A percentile compares a stretch with the other conserved stretches of the same genome.
Evolutionary conservation across 2,797 vertebrate species (phyloP).

Genomic region (Pseudomugil gertrudae): DNA sequence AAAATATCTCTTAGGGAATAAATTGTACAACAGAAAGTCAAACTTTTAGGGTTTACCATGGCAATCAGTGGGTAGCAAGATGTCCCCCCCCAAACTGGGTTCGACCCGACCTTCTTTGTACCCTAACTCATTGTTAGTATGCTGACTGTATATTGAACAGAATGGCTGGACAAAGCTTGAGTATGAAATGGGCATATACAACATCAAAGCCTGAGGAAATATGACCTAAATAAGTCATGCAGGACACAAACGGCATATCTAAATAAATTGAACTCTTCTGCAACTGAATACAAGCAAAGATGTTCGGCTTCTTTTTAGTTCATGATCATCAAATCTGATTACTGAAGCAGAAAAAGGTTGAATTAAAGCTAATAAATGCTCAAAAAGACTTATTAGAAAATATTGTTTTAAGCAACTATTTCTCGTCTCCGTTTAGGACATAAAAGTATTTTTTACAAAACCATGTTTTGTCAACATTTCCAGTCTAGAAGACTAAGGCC

Average conservation of each 20-base stretch:
- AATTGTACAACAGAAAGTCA: slow-evolving; percentile 26
- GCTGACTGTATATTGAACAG: slow-evolving; percentile 27
- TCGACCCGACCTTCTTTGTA: slow-evolving; percentile 37
- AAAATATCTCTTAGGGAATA: slow-evolving; percentile 44
- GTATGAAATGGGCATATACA: slow-evolving; percentile 22
- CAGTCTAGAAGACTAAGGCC: too few relatives aligned
- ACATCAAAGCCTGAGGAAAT: slow-evolving; percentile 50
- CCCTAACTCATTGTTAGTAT: slow-evolving; percentile 23
- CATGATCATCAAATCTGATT: neutral
- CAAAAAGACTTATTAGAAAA: neutral
- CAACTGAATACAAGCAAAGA: neutral
- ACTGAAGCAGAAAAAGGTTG: neutral
- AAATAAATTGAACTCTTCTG: slow-evolving; percentile 24
- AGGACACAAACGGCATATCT: slow-evolving; percentile 39
- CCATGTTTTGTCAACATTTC: slow-evolving; percentile 1
- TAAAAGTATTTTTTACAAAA: too few relatives aligned
- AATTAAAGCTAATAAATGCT: neutral
- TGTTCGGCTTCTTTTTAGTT: slow-evolving; percentile 1
- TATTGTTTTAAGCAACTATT: neutral
- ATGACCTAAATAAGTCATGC: slow-evolving; percentile 31
- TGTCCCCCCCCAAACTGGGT: slow-evolving; percentile 14
- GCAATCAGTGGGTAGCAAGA: slow-evolving; percentile 27
- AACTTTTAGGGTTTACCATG: slow-evolving; percentile 37
- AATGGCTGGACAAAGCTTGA: slow-evolving; percentile 49
- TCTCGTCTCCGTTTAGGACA: too few relatives aligned